A percentile compares a stretch with the other conserved stretches of the same genome.
These are phyloP conservation scores for Leucophenga varia DNA, from an alignment of 1,140 invertebrate genomes.

Conservation along the genomic window DNA sequence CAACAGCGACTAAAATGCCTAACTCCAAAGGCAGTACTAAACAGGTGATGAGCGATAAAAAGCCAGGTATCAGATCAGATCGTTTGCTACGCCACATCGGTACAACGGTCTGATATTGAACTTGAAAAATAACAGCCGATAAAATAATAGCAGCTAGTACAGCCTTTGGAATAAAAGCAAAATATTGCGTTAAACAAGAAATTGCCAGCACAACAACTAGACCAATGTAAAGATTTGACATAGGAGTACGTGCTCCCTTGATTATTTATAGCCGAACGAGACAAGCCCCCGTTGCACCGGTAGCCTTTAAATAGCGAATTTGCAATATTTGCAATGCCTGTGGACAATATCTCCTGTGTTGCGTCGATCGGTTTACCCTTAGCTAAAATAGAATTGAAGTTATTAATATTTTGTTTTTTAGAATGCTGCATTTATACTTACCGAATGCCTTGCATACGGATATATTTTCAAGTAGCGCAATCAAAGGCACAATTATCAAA, in stretches of 20 bases:
- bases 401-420: too few relatives aligned
- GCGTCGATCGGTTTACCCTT: conserved; percentile 80
- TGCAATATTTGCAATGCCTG: conserved; percentile 81
- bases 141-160: conserved; percentile 80
- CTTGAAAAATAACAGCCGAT: conserved; percentile 81
- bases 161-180: conserved; percentile 80
- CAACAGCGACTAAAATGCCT: conserved; percentile 86
- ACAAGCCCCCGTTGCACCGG: conserved; percentile 82
- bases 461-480: conserved; percentile 80
- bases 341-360: conserved; percentile 80
- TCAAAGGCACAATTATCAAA: conserved; percentile 75
- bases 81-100: conserved; percentile 80
- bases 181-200: conserved; percentile 74
- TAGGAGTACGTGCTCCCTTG: conserved; percentile 84
- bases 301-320: conserved; percentile 85
- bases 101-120: conserved; percentile 75
- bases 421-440: conserved; percentile 10
- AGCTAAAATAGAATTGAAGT: too few relatives aligned
- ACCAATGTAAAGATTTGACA: conserved; percentile 74
- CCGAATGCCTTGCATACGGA: conserved; percentile 78
- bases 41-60: conserved; percentile 82
- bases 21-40: conserved; percentile 82
- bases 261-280: conserved; percentile 84
- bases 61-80: conserved; percentile 79
- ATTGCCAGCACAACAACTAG: conserved; percentile 72